A percentile compares a stretch with the other conserved stretches of the same genome.
phyloP scores from a whole-genome alignment of 2,888 invertebrate species.

The Campoplex nolae region DNA sequence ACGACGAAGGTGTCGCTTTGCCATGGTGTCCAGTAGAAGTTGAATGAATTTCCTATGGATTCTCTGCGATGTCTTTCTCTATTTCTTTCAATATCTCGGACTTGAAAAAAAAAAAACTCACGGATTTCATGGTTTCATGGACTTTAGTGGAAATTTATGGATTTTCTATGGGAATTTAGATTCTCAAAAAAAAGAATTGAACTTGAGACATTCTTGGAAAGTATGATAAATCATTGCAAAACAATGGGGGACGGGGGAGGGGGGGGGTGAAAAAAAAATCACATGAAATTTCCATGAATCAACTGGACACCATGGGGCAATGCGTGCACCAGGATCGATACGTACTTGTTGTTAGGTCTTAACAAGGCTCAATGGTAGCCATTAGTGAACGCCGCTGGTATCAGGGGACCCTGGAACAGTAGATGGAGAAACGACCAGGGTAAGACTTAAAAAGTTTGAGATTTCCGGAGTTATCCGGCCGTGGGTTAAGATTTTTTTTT shows the following conservation, averaged over 20 bases:
- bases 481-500: slow-evolving; percentile 14
- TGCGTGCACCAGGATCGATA: slow-evolving; percentile 66
- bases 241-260: too few relatives aligned
- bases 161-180: too few relatives aligned
- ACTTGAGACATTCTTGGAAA: too few relatives aligned
- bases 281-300: slow-evolving; percentile 11
- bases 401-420: slow-evolving; percentile 95
- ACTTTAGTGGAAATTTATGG: too few relatives aligned
- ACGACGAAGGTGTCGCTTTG: slow-evolving; percentile 31
- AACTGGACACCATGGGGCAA: slow-evolving; percentile 57
- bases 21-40: slow-evolving; percentile 43
- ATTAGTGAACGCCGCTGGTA: slow-evolving; percentile 99
- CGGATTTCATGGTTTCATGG: neutral
- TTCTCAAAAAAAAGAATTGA: neutral
- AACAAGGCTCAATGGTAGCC: slow-evolving; percentile 94
- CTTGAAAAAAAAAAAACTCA: neutral
- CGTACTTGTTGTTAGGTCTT: slow-evolving; percentile 83
- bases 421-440: slow-evolving; percentile 68
- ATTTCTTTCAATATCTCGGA: neutral
- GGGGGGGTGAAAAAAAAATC: too few relatives aligned
- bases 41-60: neutral
- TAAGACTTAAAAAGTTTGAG: slow-evolving; percentile 61
- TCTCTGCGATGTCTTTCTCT: neutral
- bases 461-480: slow-evolving; percentile 45
- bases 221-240: neutral